These are phyloP conservation scores for Melipona bicolor DNA, from an alignment of 2,888 invertebrate genomes.

Conservation along the genomic window DNA sequence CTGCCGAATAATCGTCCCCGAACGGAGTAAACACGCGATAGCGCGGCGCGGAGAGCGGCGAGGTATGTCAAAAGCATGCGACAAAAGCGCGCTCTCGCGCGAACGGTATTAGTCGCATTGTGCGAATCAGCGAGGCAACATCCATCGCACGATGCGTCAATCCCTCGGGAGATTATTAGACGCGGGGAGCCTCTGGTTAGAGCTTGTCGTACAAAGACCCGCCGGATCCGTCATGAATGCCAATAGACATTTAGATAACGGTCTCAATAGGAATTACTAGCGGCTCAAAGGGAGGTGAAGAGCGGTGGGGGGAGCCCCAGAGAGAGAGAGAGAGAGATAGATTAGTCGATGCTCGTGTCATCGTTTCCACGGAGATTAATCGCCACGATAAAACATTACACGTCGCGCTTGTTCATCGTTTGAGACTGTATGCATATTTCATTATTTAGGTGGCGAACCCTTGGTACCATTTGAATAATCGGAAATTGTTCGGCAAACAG, in stretches of 20 bases:
- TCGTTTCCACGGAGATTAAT: conserved; percentile 69
- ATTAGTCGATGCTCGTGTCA: conserved; percentile 69
- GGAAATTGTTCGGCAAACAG: background rate
- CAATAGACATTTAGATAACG: conserved; percentile 70
- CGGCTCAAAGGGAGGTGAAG: background rate
- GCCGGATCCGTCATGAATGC: conserved; percentile 43
- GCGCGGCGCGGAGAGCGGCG: background rate
- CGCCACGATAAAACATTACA: conserved; percentile 46
- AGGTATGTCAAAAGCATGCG: background rate
- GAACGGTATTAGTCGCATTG: conserved; percentile 35
- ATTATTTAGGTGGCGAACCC: background rate
- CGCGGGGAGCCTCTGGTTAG: conserved; percentile 24
- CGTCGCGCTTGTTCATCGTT: background rate
- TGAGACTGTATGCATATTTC: background rate
- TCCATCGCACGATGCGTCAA: conserved; percentile 29
- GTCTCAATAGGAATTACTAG: conserved; percentile 64
- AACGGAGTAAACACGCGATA: conserved; percentile 7
- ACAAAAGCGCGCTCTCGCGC: conserved; percentile 23
- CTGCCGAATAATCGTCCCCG: background rate
- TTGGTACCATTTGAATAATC: background rate
- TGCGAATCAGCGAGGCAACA: conserved; percentile 32
- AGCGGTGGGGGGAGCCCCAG: too few species aligned
- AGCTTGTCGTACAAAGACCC: conserved; percentile 36
- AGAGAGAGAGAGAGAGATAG: conserved; percentile 25
- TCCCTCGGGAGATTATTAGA: conserved; percentile 46